Base-by-base conservation (phyloP, 2,113 vertebrate species). In the Callospermophilus lateralis region DNA sequence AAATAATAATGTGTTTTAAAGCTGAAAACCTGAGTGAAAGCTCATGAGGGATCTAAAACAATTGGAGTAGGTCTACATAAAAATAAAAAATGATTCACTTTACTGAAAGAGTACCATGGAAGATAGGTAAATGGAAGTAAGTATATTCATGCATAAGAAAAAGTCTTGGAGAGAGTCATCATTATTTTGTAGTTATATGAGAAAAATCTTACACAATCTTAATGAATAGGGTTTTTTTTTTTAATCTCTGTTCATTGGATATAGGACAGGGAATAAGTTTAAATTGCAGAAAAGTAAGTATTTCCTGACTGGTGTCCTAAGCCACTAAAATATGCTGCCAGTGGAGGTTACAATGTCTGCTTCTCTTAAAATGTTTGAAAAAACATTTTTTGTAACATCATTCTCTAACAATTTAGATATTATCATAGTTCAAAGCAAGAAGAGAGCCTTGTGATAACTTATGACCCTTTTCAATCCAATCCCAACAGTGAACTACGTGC, bases 251-350 rank as follows among this genome's bases (percentile, higher is more conserved):
- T 72, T 87, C 85, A 81, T 76, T 86, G 74, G 86, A 87, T 73
- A 65, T 63, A 86, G 86, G 74, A 83, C 53, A 92, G 3, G 15
- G 32, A 81, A 86, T 77, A 86, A 37, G 53, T 76, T 93, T 90
- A 72, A 84, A 93, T 58, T 77, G 4, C 15, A 93, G 68, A 48
- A 87, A 95, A 85, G 17, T 73, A 74, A 80, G 37, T 58, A 81
- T n/a, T 93, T 78, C 24, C 53, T 87, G 8, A 76, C 42, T 42
- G 16, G 7, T 70, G 8, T 58, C 42, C 2, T 6, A 72, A 77
- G 9, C 2, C 34, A 83, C 20, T 51, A 72, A 16, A 77, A 63
- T 89, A 28, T 83, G 39, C 80, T 93, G 30, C 24, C n/a, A 37
- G 20, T 15, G 32, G 6, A 67, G 7, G 48, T 92, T 68, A 94